Percentiles rank a stretch among this genome's conserved stretches.
Evolutionary conservation across 1,140 invertebrate genomes (phyloP).

Genomic region (Hyles vespertilio): DNA sequence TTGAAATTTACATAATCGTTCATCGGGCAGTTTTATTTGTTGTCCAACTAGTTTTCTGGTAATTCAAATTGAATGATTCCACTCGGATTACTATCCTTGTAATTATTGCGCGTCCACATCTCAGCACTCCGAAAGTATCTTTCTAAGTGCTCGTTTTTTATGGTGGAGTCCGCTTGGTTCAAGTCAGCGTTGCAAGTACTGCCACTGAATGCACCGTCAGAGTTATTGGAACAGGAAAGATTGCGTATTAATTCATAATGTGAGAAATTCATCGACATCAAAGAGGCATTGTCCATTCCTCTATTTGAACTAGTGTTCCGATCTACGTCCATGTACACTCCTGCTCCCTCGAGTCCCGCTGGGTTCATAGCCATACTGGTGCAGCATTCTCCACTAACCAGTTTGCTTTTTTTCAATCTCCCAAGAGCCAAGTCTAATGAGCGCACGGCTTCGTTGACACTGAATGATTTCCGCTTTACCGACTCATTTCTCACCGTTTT

Average conservation of each 20-base stretch:
- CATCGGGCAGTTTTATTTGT: slow-evolving; percentile 47
- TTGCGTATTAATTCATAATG: slow-evolving; percentile 62
- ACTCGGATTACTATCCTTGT: slow-evolving; percentile 20
- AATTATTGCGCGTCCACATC: slow-evolving; percentile 38
- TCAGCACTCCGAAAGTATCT: slow-evolving; percentile 58
- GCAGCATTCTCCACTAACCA: slow-evolving; percentile 32
- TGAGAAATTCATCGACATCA: slow-evolving; percentile 62
- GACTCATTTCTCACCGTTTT: slow-evolving; percentile 33
- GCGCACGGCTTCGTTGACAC: slow-evolving; percentile 45
- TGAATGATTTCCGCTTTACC: slow-evolving; percentile 50
- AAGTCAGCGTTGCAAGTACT: slow-evolving; percentile 32
- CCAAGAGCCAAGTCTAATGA: slow-evolving; percentile 47
- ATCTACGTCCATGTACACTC: slow-evolving; percentile 36
- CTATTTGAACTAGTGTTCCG: slow-evolving; percentile 19
- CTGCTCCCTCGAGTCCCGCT: slow-evolving; percentile 13
- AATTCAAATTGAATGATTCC: slow-evolving; percentile 20
- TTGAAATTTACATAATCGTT: slow-evolving; percentile 71
- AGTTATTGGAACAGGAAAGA: slow-evolving; percentile 49
- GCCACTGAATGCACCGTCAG: slow-evolving; percentile 45
- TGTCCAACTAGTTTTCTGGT: slow-evolving; percentile 22
- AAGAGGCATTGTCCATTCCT: slow-evolving; percentile 40
- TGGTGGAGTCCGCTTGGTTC: slow-evolving; percentile 28
- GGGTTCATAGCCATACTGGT: slow-evolving; percentile 18
- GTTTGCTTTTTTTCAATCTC: slow-evolving; percentile 49
- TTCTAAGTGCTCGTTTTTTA: slow-evolving; percentile 57